phyloP scores from a whole-genome alignment of 1,140 invertebrate genomes.

The Pantala flavescens region DNA sequence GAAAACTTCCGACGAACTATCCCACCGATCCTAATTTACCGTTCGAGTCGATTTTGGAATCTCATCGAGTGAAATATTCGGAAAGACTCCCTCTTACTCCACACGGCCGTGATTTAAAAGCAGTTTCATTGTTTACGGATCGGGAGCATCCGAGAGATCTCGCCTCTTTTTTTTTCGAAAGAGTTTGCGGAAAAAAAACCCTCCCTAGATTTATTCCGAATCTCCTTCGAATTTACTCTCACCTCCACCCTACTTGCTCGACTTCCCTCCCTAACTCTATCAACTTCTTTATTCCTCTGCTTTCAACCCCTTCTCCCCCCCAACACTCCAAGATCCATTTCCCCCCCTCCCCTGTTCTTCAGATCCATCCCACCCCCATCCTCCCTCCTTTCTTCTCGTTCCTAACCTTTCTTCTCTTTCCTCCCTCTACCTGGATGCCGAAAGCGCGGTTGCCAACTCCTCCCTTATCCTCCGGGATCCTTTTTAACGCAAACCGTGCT shows the following conservation, averaged over 20 bases:
- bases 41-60: neutral
- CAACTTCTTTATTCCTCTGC: neutral
- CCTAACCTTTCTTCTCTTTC: neutral
- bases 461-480: neutral
- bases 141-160: neutral
- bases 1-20: neutral
- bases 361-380: neutral
- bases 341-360: too few relatives aligned
- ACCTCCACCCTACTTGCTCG: neutral
- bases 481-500: neutral
- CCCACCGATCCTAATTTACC: neutral
- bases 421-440: neutral
- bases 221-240: neutral
- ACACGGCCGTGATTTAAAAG: neutral
- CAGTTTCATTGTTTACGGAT: neutral
- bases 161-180: neutral
- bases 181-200: neutral
- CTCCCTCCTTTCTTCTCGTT: neutral
- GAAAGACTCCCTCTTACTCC: neutral
- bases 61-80: neutral
- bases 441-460: neutral
- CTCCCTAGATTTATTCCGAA: neutral
- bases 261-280: conserved; percentile 1
- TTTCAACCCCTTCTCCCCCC: neutral
- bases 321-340: too few relatives aligned